Conservation (phyloP, 2,113 vertebrate species). For the Rafetus swinhoei region DNA sequence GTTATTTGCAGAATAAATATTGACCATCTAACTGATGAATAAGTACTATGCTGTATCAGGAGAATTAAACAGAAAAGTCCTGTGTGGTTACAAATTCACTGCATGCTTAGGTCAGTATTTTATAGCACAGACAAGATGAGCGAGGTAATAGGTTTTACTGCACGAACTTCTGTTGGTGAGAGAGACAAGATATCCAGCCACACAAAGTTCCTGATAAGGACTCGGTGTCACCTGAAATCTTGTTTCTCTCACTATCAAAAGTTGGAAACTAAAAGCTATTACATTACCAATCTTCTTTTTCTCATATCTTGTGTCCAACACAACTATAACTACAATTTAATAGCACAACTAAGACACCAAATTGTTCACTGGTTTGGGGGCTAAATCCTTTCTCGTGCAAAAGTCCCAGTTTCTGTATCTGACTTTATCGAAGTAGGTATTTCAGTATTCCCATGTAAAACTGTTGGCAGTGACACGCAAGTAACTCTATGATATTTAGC, state of each 20-base stretch:
- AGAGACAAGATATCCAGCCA: not conserved
- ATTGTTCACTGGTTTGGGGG: not conserved
- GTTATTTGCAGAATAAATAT: not conserved
- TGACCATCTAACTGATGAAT: not conserved
- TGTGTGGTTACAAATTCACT: not conserved
- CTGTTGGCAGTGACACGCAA: not conserved
- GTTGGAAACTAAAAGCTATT: not conserved
- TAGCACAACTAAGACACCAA: not conserved
- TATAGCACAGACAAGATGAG: not conserved
- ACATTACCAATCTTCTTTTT: not conserved
- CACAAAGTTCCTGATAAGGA: not conserved
- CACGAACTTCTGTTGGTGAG: not conserved
- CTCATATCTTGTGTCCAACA: not conserved
- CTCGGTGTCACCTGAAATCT: not conserved
- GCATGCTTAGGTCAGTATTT: not conserved
- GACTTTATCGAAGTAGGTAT: not conserved
- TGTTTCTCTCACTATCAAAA: not conserved
- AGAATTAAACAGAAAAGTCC: not conserved
- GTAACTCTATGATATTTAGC: not conserved
- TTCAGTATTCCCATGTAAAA: not conserved
- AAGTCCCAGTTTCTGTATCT: not conserved
- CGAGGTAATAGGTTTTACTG: not conserved
- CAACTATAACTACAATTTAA: not conserved
- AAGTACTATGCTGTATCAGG: not conserved
- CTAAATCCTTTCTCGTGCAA: not conserved